Percentiles rank a stretch among this genome's conserved stretches.
These are phyloP conservation scores for Neocrepidodera transversa DNA, from an alignment of 2,888 invertebrate genomes.

Conservation along the genomic window DNA sequence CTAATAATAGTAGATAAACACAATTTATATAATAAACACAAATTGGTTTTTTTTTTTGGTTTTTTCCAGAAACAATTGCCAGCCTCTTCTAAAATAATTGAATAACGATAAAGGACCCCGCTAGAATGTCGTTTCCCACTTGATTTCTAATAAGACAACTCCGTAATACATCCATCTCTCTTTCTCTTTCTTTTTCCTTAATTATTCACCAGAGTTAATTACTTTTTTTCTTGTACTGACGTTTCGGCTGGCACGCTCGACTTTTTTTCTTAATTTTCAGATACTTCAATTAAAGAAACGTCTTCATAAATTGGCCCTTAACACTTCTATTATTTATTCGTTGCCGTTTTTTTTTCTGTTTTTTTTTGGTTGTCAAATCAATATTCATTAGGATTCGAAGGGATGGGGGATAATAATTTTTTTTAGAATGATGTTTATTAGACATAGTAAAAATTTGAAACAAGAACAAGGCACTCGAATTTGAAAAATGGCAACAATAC, in stretches of 20 bases:
- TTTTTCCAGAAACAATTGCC: neutral
- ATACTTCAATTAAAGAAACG: slow-evolving; percentile 52
- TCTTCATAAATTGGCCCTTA: slow-evolving; percentile 51
- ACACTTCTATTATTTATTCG: slow-evolving; percentile 48
- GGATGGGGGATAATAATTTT: neutral
- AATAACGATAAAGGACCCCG: slow-evolving; percentile 22
- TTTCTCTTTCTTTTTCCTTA: slow-evolving; percentile 38
- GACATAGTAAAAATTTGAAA: no score
- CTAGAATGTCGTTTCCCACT: slow-evolving; percentile 30
- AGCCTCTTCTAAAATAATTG: slow-evolving; percentile 15
- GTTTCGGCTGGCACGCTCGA: slow-evolving; percentile 49
- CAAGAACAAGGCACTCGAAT: no score
- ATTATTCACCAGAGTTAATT: slow-evolving; percentile 53
- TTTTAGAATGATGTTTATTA: no score
- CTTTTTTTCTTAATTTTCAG: slow-evolving; percentile 52
- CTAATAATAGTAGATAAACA: no score
- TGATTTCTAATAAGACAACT: slow-evolving; percentile 44
- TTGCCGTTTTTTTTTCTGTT: slow-evolving; percentile 39
- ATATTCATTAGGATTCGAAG: slow-evolving; percentile 35
- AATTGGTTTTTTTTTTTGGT: no score
- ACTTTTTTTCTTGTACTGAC: slow-evolving; percentile 46
- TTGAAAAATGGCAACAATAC: no score
- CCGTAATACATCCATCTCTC: slow-evolving; percentile 41
- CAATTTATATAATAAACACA: no score
- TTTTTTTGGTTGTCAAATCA: slow-evolving; percentile 37